Base-by-base conservation (phyloP, 2,888 invertebrate species). In the Petrophora chlorosata region DNA sequence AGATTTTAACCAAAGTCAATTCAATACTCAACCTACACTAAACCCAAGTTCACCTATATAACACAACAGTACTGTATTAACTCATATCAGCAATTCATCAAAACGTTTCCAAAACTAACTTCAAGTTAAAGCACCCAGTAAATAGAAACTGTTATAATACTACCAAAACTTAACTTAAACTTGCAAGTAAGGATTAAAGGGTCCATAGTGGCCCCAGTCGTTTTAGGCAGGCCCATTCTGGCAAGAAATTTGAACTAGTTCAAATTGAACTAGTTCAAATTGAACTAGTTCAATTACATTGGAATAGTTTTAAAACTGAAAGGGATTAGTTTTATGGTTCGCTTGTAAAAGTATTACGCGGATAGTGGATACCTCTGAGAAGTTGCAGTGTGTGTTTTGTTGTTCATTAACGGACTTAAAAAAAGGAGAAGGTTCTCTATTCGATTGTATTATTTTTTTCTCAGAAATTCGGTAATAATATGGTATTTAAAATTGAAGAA, bases 231-330 rank as follows among this genome's bases (percentile, higher is more conserved):
- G 33, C 9, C 33, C 22, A 12, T 32, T 57, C 59, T 60, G 54
- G 63, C 50, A 44, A 43, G 39, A 59, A 62, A 61, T 65, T 61
- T 43, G 26, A 54, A 38, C 58, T 63, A 10, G 4, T n/a, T n/a
- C n/a, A n/a, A n/a, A n/a, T 32, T 16, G n/a, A 25, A 25, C 25
- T 36, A 65, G 67, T 64, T 69, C 57, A 59, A 66, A n/a, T 32
- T 16, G n/a, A 25, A 25, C 25, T 36, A 65, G 67, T 64, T 69
- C 57, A 59, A 66, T 70, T 64, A 67, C 65, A 61, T 51, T 46
- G 55, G 68, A 62, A 65, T 74, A 73, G 70, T 65, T 66, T 66
- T 64, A 60, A 63, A 66, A 64, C 68, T 64, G 42, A 62, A 67
- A 63, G 63, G 56, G 62, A 28, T 7, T 9, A 28, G 35, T 30